Evolutionary conservation across 92 coral and sea anemone species (phyloP), one percentile per base, ranked within the genome.

Genomic region (Epizoanthus rinbou): DNA sequence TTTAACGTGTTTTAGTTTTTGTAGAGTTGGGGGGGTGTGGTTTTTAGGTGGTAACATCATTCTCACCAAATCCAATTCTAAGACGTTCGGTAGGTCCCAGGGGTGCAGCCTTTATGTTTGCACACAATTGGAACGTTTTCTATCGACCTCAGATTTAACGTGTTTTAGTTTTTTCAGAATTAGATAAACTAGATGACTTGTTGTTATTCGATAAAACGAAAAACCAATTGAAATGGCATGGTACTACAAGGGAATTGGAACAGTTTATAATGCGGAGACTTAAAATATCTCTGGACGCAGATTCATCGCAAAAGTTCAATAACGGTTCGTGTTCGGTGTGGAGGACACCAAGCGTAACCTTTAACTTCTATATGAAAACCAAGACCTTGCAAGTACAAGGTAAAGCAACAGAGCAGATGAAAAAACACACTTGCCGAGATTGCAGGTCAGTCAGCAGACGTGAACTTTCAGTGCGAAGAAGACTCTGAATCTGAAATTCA

Each of bases 341-440:
- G 87, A 62, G 47, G 73, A 84, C 74, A 23, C 47, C 87, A 84
- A 83, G 80, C 69, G 80, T 83, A 75, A 83, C 80, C 25, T 83
- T 83, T n/a, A 83, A 83, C 64, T 69, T 84, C 56, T 84, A 41
- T 68, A 22, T 18, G 54, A 68, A 81, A 39, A 69, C 85, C 35
- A 73, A 73, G 70, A 74, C 87, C 73, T 68, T 84, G 22, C 67
- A 73, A 52, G 73, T 84, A 43, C 81, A 84, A 73, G 87, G 81
- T 58, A 84, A 84, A 84, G 81, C 65, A 73, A 73, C 63, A 10
- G 79, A 73, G 24, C 58, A 73, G 79, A 73, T 73, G 63, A 73
- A 52, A 52, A 73, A 73, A n/a, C 18, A 73, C 78, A 73, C 63
- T 73, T 73, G 62, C 39, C 75, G 75, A 43, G 43, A 37, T 70